Percentiles rank a stretch among this genome's conserved stretches.
Evolutionary conservation across 2,113 vertebrate species (phyloP).

Genomic region (Physeter macrocephalus): DNA sequence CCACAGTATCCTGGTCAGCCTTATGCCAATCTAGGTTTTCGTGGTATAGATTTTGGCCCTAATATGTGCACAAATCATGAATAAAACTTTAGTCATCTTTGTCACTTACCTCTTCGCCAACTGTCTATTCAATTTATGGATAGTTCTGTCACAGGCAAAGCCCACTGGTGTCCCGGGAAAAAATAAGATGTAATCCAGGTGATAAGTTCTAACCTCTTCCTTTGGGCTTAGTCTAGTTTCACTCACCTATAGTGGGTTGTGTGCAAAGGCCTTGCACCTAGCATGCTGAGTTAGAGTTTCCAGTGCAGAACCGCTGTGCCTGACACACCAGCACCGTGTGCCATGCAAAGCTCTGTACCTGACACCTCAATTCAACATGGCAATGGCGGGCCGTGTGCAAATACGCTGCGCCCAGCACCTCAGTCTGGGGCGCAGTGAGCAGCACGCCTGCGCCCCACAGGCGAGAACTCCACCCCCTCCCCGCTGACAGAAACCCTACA

Average conservation of each 20-base stretch:
- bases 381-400: fast-evolving
- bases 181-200: not conserved
- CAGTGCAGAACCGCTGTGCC: too few species aligned
- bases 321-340: fast-evolving
- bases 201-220: not conserved
- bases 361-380: not conserved
- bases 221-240: not conserved
- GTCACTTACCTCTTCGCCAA: not conserved
- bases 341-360: fast-evolving
- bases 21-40: not conserved
- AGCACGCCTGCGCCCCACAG: fast-evolving
- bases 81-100: not conserved
- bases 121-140: not conserved
- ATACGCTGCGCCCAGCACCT: not conserved
- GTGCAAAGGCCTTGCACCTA: not conserved
- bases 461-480: not conserved
- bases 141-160: not conserved
- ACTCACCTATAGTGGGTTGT: not conserved
- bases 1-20: fast-evolving
- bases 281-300: not conserved
- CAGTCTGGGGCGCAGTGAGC: not conserved
- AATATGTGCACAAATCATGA: not conserved
- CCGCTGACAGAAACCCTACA: not conserved
- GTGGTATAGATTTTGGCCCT: not conserved
- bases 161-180: not conserved